Evolutionary conservation across 2,797 vertebrate species (phyloP).

Genomic region (Cuniculus paca): DNA sequence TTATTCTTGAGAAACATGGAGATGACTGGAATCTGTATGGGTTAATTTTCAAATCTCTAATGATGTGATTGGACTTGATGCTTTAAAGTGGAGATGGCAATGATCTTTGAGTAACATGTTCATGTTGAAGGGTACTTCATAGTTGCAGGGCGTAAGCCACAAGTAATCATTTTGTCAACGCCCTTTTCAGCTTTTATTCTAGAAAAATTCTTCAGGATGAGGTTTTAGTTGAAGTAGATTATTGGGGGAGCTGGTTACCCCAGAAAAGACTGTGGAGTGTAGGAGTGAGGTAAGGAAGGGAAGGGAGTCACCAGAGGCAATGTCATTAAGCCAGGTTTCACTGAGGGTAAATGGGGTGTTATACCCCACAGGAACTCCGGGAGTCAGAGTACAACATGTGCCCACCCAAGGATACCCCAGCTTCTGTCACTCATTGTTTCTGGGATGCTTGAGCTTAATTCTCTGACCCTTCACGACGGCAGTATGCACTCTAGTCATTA

Average conservation of each 20-base stretch:
- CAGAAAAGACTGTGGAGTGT: background rate
- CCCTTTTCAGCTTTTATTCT: background rate
- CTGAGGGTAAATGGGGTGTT: background rate
- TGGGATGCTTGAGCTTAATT: background rate
- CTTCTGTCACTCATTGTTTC: background rate
- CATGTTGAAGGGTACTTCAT: background rate
- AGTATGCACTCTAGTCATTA: background rate
- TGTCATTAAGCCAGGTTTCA: background rate
- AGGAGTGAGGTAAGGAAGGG: background rate
- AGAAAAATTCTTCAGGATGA: background rate
- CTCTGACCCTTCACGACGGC: too few relatives aligned
- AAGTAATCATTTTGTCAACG: background rate
- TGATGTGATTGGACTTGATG: background rate
- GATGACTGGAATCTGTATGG: background rate
- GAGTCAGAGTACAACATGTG: background rate
- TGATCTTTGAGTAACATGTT: background rate
- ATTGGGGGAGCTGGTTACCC: background rate
- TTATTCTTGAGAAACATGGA: background rate
- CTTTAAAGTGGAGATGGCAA: background rate
- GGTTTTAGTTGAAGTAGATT: background rate
- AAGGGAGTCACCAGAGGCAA: background rate
- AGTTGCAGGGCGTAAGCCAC: background rate
- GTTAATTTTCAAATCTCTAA: background rate
- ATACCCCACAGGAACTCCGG: background rate
- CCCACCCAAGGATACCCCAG: background rate